Conservation (phyloP, 2,797 vertebrate genomes). For the Bufotes viridis region DNA sequence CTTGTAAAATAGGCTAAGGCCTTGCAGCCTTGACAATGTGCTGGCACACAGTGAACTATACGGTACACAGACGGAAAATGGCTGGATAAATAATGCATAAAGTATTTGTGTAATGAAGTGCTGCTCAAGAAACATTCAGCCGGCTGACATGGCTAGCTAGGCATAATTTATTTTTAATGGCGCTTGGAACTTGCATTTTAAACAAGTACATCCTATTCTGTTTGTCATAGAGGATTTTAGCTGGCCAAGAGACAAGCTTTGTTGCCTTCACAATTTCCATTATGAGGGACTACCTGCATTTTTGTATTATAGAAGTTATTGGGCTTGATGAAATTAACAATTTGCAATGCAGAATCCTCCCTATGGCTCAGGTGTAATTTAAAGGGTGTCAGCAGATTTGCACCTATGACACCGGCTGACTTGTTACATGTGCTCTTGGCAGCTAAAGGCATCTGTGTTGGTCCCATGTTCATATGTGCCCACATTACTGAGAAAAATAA, state of each 20-base stretch:
- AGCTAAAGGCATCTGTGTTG: too few relatives aligned
- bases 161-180: constrained; percentile 40
- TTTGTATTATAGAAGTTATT: not conserved
- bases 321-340: not conserved
- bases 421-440: too few relatives aligned
- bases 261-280: not conserved
- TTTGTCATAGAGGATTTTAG: constrained; percentile 12
- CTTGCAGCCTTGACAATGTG: not conserved
- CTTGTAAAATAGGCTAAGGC: not conserved
- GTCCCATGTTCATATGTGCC: too few relatives aligned
- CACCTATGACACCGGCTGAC: too few relatives aligned
- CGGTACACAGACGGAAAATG: constrained; percentile 20
- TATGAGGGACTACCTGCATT: not conserved
- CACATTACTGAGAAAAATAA: too few relatives aligned
- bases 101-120: constrained; percentile 45
- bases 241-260: not conserved
- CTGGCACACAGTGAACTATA: constrained; percentile 9
- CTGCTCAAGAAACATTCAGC: constrained; percentile 28
- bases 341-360: not conserved
- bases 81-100: constrained; percentile 34
- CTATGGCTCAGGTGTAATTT: too few relatives aligned
- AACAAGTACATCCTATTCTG: constrained; percentile 18
- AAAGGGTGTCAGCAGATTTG: too few relatives aligned
- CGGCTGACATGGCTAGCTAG: constrained; percentile 16
- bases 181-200: constrained; percentile 23